Evolutionary conservation across 2,888 invertebrate genomes (phyloP), one percentile per base, ranked within the genome.

Genomic region (Coleophora flavipennella): DNA sequence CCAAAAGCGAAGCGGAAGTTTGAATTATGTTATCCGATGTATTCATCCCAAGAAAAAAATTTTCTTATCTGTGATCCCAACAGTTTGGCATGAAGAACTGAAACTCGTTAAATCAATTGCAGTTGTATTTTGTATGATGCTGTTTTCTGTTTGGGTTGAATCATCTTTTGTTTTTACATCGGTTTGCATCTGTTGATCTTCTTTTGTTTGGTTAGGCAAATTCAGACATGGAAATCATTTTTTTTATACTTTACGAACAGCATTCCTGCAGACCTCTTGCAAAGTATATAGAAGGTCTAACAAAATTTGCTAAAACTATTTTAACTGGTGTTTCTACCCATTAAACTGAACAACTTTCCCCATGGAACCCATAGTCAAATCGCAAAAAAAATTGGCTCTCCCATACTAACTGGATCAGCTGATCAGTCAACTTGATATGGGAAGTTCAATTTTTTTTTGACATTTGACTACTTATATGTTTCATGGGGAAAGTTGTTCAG

Each of bases 11-110:
- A 31, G 27, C 35, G 26, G 41, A 10, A 12, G 38, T 41, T 35
- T 41, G 38, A 38, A 14, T 26, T 14, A 32, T 13, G 31, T 34
- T 41, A 10, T 38, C 37, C 34, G 38, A 14, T 4, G 38, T 41
- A 27, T 27, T 27, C 6, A 27, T 35, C n/a, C n/a, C n/a, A 38
- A n/a, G 38, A 38, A 14, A 14, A 11, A 32, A 13, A 26, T 34
- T 41, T 8, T 38, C 37, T 31, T 34, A 14, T 4, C 34, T 41
- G 9, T 27, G 9, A 27, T 35, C n/a, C n/a, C n/a, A 38, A n/a
- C 28, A 13, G 38, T 33, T 38, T 33, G 33, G 38, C 33, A 34
- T 41, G 27, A 27, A 8, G 27, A 27, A 27, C 7, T 27, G 27
- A 6, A 27, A 27, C n/a, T 27, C 6, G 27, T 8, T 27, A 27